phyloP scores from a whole-genome alignment of 2,888 invertebrate genomes.

The Clepsis dumicolana region DNA sequence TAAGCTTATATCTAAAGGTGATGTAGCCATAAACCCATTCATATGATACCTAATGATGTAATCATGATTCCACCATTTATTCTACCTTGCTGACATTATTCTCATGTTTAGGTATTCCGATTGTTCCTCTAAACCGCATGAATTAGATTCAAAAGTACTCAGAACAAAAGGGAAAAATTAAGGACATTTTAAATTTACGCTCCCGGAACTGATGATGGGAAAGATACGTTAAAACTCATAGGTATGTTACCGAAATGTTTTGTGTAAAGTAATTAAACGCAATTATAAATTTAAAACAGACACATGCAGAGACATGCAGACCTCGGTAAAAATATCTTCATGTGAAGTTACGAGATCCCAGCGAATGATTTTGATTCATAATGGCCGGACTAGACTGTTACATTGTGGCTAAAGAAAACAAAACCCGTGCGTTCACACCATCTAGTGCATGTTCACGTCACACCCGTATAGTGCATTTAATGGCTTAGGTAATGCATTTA shows the following conservation, averaged over 20 bases:
- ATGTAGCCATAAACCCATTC: constrained; percentile 43
- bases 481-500: constrained; percentile 8
- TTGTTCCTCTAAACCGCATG: constrained; percentile 23
- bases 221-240: constrained; percentile 6
- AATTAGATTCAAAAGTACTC: constrained; percentile 24
- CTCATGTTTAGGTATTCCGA: constrained; percentile 32
- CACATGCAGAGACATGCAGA: neutral
- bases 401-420: constrained; percentile 9
- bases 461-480: constrained; percentile 20
- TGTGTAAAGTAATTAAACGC: constrained; percentile 1
- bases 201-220: constrained; percentile 1
- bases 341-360: constrained; percentile 5
- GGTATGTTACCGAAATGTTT: neutral
- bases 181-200: constrained; percentile 9
- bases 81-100: constrained; percentile 28
- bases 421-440: constrained; percentile 14
- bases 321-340: neutral
- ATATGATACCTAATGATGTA: constrained; percentile 43
- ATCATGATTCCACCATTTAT: constrained; percentile 27
- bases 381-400: constrained; percentile 1
- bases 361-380: neutral
- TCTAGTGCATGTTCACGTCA: constrained; percentile 17
- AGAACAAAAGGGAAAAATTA: constrained; percentile 16
- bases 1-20: constrained; percentile 41
- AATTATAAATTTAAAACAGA: neutral